Conservation (phyloP, 2,797 vertebrate genomes). For the Phrynocephalus vlangalii region DNA sequence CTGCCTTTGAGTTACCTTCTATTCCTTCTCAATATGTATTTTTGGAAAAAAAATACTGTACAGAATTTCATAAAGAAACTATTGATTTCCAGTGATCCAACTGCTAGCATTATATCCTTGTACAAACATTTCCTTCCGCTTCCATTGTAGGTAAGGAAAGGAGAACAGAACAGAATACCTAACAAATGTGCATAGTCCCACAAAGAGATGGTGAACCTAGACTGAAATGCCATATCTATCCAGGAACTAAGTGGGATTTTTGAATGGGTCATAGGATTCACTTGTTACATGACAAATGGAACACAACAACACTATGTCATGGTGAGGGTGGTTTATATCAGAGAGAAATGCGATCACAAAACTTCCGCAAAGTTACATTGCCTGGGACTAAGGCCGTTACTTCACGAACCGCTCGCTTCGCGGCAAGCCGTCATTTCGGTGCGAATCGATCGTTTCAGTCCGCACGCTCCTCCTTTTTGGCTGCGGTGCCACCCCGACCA, state of each 20-base stretch:
- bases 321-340: not conserved
- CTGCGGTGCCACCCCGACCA: no score
- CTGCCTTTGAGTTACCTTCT: no score
- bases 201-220: not conserved
- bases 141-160: not conserved
- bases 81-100: not conserved
- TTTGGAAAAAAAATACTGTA: conserved; percentile 7
- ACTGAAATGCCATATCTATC: not conserved
- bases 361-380: not conserved
- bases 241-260: not conserved
- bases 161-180: not conserved
- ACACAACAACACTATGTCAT: not conserved
- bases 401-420: no score
- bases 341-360: not conserved
- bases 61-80: conserved; percentile 7
- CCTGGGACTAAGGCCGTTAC: no score
- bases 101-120: not conserved
- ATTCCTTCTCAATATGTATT: not conserved
- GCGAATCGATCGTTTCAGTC: no score
- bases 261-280: not conserved
- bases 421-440: no score
- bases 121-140: not conserved
- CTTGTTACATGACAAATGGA: not conserved
- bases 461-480: no score
- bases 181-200: not conserved